Conservation (phyloP, 2,797 vertebrate genomes). For the Pseudochirops cupreus region DNA sequence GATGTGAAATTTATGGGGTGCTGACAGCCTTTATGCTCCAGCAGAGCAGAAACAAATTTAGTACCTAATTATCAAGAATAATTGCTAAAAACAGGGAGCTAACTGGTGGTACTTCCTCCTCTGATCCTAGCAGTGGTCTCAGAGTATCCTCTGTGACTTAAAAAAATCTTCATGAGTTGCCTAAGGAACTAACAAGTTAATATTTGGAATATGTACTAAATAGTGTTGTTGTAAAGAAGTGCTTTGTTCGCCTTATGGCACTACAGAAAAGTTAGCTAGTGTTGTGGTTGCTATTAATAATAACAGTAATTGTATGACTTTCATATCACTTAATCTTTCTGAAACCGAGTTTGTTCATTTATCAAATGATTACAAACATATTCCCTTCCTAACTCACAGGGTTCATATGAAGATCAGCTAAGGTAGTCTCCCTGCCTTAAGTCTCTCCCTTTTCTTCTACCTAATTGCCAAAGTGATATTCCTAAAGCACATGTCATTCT, state of each 20-base stretch:
- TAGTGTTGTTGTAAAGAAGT: neutral
- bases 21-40: neutral
- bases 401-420: neutral
- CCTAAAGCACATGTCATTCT: neutral
- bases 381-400: neutral
- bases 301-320: neutral
- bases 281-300: neutral
- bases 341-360: neutral
- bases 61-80: neutral
- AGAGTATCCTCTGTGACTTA: neutral
- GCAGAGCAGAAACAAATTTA: neutral
- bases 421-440: neutral
- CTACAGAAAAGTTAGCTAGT: neutral
- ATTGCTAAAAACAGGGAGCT: no score
- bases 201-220: neutral
- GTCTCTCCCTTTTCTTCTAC: neutral
- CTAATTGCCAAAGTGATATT: neutral
- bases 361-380: neutral
- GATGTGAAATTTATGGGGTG: neutral
- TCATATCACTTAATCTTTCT: neutral
- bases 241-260: neutral
- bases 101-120: no score
- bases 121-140: no score
- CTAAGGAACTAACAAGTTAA: neutral
- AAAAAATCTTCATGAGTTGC: neutral